Conservation (phyloP, 2,888 invertebrate genomes). For the Dryobotodes eremita region DNA sequence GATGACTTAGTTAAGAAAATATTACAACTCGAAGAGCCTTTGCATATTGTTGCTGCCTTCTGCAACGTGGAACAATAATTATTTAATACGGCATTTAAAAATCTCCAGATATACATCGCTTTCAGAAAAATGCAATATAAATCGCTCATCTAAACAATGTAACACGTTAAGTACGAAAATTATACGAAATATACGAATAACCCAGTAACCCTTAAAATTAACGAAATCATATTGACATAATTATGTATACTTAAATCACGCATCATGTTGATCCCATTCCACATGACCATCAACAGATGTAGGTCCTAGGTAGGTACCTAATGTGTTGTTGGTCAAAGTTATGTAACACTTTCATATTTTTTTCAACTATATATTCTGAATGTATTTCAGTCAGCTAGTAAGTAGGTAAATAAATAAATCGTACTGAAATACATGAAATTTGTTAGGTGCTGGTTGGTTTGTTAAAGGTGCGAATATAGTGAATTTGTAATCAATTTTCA, state of each 20-base stretch:
- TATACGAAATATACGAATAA: not conserved
- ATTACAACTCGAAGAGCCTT: not conserved
- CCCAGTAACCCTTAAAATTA: not conserved
- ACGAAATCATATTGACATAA: not conserved
- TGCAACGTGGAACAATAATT: not conserved
- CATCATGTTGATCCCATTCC: not conserved
- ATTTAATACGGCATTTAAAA: not conserved
- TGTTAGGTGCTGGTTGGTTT: conserved; percentile 36
- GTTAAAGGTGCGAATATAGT: conserved; percentile 46
- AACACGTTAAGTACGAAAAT: not conserved
- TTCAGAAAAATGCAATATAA: not conserved
- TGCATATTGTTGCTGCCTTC: not conserved
- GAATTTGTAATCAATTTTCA: conserved; percentile 65
- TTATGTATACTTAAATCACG: not conserved
- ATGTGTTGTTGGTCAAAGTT: not conserved
- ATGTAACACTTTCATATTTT: not conserved
- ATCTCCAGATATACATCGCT: not conserved
- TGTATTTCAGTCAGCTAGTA: not conserved
- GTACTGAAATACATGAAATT: conserved; percentile 30
- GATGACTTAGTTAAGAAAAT: not conserved
- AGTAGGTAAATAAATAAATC: conserved; percentile 29
- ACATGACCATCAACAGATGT: not conserved
- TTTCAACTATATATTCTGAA: not conserved
- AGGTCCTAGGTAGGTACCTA: not conserved
- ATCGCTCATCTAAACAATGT: not conserved